phyloP scores from a whole-genome alignment of 2,888 invertebrate species.

The Eupithecia pulchellata region DNA sequence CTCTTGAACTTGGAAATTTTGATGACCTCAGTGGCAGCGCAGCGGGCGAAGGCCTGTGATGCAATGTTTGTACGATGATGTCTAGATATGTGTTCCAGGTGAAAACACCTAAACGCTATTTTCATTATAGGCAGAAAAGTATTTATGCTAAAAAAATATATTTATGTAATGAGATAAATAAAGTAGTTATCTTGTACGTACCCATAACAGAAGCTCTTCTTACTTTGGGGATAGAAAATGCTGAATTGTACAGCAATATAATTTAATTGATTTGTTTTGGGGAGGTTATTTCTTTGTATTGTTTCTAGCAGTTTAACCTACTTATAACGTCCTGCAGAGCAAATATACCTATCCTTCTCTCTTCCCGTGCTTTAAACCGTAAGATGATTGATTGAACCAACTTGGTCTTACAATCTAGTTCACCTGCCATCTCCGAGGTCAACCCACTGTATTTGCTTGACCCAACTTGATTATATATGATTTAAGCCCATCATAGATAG shows the following conservation, averaged over 20 bases:
- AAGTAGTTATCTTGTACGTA: too few species aligned
- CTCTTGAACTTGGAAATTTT: slow-evolving; percentile 2
- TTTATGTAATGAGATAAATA: too few species aligned
- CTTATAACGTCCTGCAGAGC: background rate
- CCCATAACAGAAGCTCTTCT: too few species aligned
- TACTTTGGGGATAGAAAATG: too few species aligned
- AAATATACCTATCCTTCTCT: background rate
- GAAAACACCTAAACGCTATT: too few species aligned
- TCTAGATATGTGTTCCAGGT: too few species aligned
- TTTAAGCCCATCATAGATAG: background rate
- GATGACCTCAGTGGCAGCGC: too few species aligned
- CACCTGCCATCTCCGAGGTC: background rate
- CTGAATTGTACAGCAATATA: too few species aligned
- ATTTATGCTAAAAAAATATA: too few species aligned
- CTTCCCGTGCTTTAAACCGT: background rate
- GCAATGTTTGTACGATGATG: too few species aligned
- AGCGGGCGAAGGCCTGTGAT: too few species aligned
- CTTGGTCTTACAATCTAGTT: background rate
- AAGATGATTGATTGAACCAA: background rate
- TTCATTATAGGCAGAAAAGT: too few species aligned
- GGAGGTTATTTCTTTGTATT: background rate
- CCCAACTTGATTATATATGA: background rate
- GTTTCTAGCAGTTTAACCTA: background rate
- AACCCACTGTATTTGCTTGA: background rate
- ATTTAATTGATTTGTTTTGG: background rate